phyloP scores from a whole-genome alignment of 2,113 vertebrate species.

The Pomatorhinus ruficollis region DNA sequence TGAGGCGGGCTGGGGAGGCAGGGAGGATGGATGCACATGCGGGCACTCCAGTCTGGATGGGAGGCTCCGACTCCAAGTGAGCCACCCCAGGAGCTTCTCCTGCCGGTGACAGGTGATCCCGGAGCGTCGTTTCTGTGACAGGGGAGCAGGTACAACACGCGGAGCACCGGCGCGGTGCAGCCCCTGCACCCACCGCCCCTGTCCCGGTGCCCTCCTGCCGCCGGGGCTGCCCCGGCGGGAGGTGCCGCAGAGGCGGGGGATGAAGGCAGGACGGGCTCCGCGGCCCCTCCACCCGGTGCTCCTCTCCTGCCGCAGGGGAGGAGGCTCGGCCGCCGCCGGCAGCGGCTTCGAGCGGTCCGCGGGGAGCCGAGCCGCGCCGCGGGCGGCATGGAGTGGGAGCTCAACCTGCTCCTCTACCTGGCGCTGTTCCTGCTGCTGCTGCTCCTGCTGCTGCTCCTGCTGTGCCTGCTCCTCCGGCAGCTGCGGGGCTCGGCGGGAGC shows the following conservation, averaged over 20 bases:
- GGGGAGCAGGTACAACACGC: rapidly evolving
- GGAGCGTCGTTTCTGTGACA: not conserved
- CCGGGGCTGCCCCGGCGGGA: not conserved
- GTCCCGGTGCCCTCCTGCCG: not conserved
- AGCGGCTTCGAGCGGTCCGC: not conserved
- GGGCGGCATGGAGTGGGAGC: conserved; percentile 80
- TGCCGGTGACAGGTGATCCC: not conserved
- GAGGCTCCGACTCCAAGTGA: rapidly evolving
- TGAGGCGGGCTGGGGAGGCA: rapidly evolving
- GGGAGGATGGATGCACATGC: not conserved
- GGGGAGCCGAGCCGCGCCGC: not conserved
- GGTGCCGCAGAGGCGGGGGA: not conserved
- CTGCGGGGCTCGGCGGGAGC: conserved; percentile 84
- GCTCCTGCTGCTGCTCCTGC: conserved; percentile 83
- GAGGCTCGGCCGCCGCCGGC: not conserved
- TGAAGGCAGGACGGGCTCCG: not conserved
- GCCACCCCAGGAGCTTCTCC: not conserved
- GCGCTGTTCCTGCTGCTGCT: conserved; percentile 81
- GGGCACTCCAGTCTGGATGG: not conserved
- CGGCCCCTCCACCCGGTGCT: not conserved
- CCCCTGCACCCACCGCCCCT: not conserved
- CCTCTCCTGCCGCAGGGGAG: conserved; percentile 14
- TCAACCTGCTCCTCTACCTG: conserved; percentile 87
- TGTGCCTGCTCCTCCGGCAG: conserved; percentile 88
- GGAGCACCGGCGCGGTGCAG: not conserved